These are phyloP conservation scores for Rhynchophorus ferrugineus DNA, from an alignment of 1,140 invertebrate genomes.

Conservation along the genomic window DNA sequence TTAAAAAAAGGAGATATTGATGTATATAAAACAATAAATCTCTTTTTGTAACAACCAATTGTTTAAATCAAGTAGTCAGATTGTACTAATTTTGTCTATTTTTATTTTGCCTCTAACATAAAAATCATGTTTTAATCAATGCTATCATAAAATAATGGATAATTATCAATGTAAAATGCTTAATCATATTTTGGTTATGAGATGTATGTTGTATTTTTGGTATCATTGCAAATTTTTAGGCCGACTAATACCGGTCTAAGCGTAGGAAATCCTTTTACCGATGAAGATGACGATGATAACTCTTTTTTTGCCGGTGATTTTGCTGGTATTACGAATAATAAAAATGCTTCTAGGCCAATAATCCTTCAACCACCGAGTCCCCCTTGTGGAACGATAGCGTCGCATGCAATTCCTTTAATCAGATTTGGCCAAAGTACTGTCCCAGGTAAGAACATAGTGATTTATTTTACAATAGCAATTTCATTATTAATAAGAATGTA, in stretches of 20 bases:
- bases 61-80: too few species aligned
- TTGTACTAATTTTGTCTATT: too few species aligned
- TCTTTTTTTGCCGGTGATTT: conserved; percentile 33
- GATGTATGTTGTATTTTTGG: too few species aligned
- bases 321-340: conserved; percentile 5
- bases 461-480: neutral
- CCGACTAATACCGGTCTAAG: neutral
- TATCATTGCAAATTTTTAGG: neutral
- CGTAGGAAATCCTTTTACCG: neutral
- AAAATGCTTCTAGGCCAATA: conserved; percentile 14
- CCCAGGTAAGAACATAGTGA: conserved; percentile 25
- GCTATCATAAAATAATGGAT: too few species aligned
- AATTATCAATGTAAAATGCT: too few species aligned
- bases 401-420: conserved; percentile 25
- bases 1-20: too few species aligned
- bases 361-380: neutral
- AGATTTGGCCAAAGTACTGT: conserved; percentile 28
- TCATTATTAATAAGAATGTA: neutral
- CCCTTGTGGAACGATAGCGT: conserved; percentile 27
- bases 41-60: too few species aligned
- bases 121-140: too few species aligned
- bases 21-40: too few species aligned
- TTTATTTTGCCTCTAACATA: too few species aligned
- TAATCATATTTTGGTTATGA: too few species aligned
- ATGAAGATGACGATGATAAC: conserved; percentile 20